Evolutionary conservation across 30 jellyfish, hydroid and myxozoan genomes (phyloP).

Genomic region (Hydractinia echinata): DNA sequence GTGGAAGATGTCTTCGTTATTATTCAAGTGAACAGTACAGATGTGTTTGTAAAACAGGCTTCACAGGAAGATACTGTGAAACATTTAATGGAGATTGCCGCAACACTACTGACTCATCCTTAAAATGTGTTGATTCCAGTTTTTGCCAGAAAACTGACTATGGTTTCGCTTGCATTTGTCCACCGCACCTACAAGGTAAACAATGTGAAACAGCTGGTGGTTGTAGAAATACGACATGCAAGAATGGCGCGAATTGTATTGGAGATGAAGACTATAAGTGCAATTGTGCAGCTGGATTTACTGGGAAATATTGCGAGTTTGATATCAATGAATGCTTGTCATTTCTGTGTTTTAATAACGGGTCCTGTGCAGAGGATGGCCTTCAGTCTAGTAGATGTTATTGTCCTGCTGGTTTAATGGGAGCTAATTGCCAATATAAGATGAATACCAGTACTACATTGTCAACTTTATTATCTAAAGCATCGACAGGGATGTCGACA

Average conservation of each 20-base stretch:
- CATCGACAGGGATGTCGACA: neutral
- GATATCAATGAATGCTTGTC: conserved; percentile 25
- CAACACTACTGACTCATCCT: conserved; percentile 34
- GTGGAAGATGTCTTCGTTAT: conserved; percentile 72
- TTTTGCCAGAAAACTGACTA: conserved; percentile 42
- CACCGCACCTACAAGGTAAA: conserved; percentile 59
- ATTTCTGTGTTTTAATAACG: conserved; percentile 24
- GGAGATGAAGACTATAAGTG: neutral
- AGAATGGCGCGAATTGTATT: conserved; percentile 47
- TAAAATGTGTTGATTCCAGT: conserved; percentile 31
- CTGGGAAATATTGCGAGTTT: conserved; percentile 15
- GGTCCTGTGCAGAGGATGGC: conserved; percentile 29
- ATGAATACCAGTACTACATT: neutral
- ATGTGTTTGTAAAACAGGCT: conserved; percentile 69
- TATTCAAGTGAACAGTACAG: conserved; percentile 18
- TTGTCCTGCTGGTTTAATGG: conserved; percentile 15
- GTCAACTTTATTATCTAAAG: neutral
- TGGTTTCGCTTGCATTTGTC: conserved; percentile 75
- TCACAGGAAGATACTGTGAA: conserved; percentile 59
- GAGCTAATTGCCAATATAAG: conserved; percentile 17
- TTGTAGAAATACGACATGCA: conserved; percentile 57
- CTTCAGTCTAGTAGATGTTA: conserved; percentile 10
- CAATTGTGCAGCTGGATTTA: conserved; percentile 15
- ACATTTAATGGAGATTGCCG: conserved; percentile 68
- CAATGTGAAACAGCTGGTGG: conserved; percentile 43